Conservation (phyloP, 2,113 vertebrate species). For the Meleagris gallopavo region DNA sequence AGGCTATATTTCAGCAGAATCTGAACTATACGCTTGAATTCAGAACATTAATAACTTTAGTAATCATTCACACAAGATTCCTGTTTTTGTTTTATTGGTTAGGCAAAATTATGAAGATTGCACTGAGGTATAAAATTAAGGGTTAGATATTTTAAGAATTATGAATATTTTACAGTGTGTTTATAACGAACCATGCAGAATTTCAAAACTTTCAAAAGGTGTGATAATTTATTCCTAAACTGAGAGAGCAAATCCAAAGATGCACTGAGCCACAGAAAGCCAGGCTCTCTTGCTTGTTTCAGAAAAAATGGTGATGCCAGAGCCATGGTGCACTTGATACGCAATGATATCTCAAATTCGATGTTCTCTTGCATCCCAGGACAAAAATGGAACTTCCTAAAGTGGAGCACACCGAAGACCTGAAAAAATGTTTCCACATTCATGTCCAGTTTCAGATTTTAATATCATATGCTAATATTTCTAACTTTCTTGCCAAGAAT, state of each 20-base stretch:
- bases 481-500: slow-evolving; percentile 11
- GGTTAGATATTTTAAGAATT: neutral
- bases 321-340: neutral
- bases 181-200: neutral
- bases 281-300: neutral
- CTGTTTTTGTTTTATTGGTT: neutral
- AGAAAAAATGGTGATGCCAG: neutral
- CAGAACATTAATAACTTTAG: neutral
- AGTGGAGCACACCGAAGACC: neutral
- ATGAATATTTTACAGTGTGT: neutral
- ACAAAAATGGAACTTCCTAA: neutral
- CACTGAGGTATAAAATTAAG: neutral
- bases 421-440: slow-evolving; percentile 22
- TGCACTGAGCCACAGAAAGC: neutral
- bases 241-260: neutral
- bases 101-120: neutral
- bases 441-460: slow-evolving; percentile 20
- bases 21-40: neutral
- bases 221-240: neutral
- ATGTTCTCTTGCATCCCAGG: neutral
- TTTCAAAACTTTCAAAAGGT: neutral
- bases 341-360: neutral
- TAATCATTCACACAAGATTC: neutral
- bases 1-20: neutral
- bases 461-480: slow-evolving; percentile 11